phyloP scores from a whole-genome alignment of 1,140 invertebrate genomes.

The Zophobas atratus region DNA sequence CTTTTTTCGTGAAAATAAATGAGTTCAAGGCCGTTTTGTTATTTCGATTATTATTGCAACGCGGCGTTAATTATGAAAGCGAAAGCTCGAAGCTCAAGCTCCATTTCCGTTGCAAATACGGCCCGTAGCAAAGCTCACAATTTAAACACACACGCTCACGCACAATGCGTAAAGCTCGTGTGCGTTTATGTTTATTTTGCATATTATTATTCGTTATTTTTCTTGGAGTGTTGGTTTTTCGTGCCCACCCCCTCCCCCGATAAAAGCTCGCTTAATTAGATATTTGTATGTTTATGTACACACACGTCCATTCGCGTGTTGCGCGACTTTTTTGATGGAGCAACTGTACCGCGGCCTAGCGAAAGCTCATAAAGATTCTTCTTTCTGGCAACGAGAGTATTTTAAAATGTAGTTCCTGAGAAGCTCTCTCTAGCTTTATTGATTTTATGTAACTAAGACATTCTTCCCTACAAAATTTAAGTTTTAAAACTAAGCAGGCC shows the following conservation, averaged over 20 bases:
- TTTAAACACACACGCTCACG: slow-evolving; percentile 18
- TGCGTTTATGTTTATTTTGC: slow-evolving; percentile 33
- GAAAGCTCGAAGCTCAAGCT: slow-evolving; percentile 21
- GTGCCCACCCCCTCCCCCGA: background rate
- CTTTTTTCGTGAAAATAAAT: background rate
- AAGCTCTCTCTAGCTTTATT: slow-evolving; percentile 64
- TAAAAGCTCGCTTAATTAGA: slow-evolving; percentile 40
- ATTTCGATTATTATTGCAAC: slow-evolving; percentile 11
- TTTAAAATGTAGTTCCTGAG: slow-evolving; percentile 64
- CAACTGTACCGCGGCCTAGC: slow-evolving; percentile 36
- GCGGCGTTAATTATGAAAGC: slow-evolving; percentile 7
- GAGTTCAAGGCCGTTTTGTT: slow-evolving; percentile 27
- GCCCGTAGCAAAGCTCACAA: background rate
- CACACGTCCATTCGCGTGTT: slow-evolving; percentile 8
- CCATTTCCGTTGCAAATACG: slow-evolving; percentile 34
- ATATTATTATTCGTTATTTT: slow-evolving; percentile 42
- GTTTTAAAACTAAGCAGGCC: slow-evolving; percentile 68
- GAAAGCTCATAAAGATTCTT: slow-evolving; percentile 61
- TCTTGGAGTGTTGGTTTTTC: slow-evolving; percentile 33
- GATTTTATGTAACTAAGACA: slow-evolving; percentile 69
- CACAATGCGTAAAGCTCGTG: slow-evolving; percentile 33
- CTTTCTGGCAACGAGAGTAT: slow-evolving; percentile 56
- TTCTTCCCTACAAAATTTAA: slow-evolving; percentile 69
- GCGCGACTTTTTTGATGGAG: slow-evolving; percentile 14
- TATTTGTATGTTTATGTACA: slow-evolving; percentile 39